Evolutionary conservation across 35 echinoderm and acorn worm genomes (phyloP), one percentile per base, ranked within the genome.

Genomic region (Patiria miniata): DNA sequence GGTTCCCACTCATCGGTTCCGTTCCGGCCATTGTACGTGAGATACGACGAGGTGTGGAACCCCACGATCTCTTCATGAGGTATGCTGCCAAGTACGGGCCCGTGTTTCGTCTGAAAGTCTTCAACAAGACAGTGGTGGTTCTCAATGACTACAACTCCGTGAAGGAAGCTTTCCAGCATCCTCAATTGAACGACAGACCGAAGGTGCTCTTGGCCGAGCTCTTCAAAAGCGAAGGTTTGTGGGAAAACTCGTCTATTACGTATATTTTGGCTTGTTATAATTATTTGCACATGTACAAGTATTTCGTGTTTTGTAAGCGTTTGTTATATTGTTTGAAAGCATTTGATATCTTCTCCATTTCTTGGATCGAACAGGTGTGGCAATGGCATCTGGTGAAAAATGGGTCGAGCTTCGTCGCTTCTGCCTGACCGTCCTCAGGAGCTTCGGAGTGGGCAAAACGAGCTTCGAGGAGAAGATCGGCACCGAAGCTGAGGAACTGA

Each of bases 401-500:
- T 88, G 86, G 86, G 86, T 85, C 21, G 81, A 90, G 15, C 92
- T 89, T 34, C 87, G 92, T 9, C 87, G 87, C 2, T 94, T 94
- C 36, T 82, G 81, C 26, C 68, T 90, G 30, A 89, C 92, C n/a
- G 81, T 86, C 2, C 84, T 94, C 51, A 82, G 92, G 14, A 86
- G 87, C 42, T 94, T 94, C 83, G 92, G 92, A 33, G 88, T 94
- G 15, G 92, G 92, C 1, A 94, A 90, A 78, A 83, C 51, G 19
- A 82, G 52, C 39, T 89, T 85, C 37, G 87, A 94, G 22, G 87
- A 94, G 37, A 51, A 58, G 26, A 93, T 93, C n/a, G 65, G 44
- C 16, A 39, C 21, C 1, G 91, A 93, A 79, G 89, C 68, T 4
- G 37, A 14, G 23, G 52, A 78, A 50, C 51, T 91, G 23, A 60